Conservation (phyloP, 2,797 vertebrate genomes). For the Brachyalestes nurse region DNA sequence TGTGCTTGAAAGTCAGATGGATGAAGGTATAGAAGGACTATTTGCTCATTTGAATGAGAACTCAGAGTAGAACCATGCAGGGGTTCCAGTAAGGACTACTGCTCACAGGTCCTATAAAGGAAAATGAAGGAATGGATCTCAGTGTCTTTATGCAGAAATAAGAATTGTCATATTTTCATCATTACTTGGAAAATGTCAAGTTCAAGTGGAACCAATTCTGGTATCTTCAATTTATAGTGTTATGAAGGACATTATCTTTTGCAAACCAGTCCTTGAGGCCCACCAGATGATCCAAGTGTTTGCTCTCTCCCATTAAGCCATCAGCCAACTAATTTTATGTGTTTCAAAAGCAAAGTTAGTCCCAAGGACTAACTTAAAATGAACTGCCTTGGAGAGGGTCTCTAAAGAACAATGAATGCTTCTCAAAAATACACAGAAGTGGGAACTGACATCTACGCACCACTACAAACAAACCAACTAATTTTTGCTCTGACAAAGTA, state of each 20-base stretch:
- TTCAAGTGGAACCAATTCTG: neutral
- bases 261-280: neutral
- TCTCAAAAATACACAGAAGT: neutral
- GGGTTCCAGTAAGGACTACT: neutral
- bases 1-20: conserved; percentile 46
- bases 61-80: neutral
- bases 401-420: neutral
- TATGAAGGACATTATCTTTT: neutral
- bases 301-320: neutral
- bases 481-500: neutral
- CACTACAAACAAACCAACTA: neutral
- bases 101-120: neutral
- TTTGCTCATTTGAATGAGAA: conserved; percentile 1
- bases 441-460: neutral
- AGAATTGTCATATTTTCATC: neutral
- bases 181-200: neutral
- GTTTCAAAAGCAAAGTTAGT: neutral
- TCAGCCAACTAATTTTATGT: neutral
- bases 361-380: neutral
- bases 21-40: conserved; percentile 47
- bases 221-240: neutral
- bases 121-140: neutral
- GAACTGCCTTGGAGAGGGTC: neutral
- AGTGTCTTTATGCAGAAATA: neutral
- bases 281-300: neutral